A percentile compares a stretch with the other conserved stretches of the same genome.
These are phyloP conservation scores for Crossocerus cetratus DNA, from an alignment of 2,888 invertebrate species.

Conservation along the genomic window DNA sequence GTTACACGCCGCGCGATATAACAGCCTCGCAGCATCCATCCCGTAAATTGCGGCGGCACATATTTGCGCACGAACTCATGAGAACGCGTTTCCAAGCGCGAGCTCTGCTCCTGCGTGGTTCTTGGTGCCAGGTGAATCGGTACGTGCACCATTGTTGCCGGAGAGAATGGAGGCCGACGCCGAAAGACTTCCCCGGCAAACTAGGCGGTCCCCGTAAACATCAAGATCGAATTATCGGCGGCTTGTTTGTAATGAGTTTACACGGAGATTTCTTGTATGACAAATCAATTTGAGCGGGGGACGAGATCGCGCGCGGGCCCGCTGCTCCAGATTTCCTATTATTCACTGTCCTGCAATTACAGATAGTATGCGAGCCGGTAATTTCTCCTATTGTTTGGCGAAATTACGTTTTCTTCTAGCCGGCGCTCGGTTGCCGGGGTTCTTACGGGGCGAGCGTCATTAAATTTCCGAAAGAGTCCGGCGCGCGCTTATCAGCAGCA, in stretches of 20 bases:
- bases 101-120: not conserved
- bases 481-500: not conserved
- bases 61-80: slow-evolving; percentile 28
- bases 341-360: not conserved
- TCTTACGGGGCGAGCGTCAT: not conserved
- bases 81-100: not conserved
- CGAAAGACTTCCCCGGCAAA: no score
- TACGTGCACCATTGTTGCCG: not conserved
- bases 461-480: not conserved
- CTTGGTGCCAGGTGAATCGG: not conserved
- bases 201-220: no score
- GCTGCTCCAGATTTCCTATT: no score
- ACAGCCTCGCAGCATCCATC: slow-evolving; percentile 37
- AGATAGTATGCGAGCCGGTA: not conserved
- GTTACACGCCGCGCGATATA: slow-evolving; percentile 50
- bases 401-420: not conserved
- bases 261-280: no score
- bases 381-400: not conserved
- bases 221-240: no score
- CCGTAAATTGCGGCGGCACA: slow-evolving; percentile 7
- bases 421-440: no score
- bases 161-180: no score
- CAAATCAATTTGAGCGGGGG: no score
- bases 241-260: no score
- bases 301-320: no score